Conservation (phyloP, 2,797 vertebrate species). For the Vespertilio murinus region DNA sequence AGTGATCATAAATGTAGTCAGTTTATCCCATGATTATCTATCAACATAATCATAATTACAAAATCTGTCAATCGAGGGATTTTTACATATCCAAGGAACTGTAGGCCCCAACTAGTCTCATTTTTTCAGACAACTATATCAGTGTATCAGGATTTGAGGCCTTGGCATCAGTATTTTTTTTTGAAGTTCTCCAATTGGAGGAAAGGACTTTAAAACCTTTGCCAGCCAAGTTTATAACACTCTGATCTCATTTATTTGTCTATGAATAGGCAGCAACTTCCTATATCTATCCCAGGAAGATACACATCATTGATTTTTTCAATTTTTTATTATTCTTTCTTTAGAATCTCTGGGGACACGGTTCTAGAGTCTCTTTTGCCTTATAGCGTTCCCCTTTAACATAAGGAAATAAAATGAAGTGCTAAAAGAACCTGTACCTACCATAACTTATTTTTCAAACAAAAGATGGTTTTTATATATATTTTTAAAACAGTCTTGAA, state of each 20-base stretch:
- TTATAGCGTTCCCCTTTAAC: conserved; percentile 42
- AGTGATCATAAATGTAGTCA: not conserved
- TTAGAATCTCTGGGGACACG: not conserved
- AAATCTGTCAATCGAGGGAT: conserved; percentile 3
- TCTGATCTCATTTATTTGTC: not conserved
- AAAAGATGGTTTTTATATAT: not conserved
- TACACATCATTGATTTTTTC: not conserved
- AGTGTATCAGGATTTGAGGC: not conserved
- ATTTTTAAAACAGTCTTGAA: not conserved
- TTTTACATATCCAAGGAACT: conserved; percentile 35
- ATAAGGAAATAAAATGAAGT: conserved; percentile 39
- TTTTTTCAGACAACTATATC: not conserved
- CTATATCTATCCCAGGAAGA: not conserved
- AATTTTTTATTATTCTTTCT: not conserved
- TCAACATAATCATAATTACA: conserved; percentile 12
- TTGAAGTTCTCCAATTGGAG: not conserved
- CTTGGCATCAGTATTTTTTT: not conserved
- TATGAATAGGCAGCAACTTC: not conserved
- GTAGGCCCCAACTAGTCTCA: not conserved
- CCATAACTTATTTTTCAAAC: conserved; percentile 18
- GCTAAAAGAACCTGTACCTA: conserved; percentile 1
- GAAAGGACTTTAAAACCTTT: not conserved
- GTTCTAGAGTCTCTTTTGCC: not conserved
- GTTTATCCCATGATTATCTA: not conserved
- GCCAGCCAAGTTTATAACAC: not conserved